Conservation (phyloP, 2,113 vertebrate genomes). For the Antechinus flavipes region DNA sequence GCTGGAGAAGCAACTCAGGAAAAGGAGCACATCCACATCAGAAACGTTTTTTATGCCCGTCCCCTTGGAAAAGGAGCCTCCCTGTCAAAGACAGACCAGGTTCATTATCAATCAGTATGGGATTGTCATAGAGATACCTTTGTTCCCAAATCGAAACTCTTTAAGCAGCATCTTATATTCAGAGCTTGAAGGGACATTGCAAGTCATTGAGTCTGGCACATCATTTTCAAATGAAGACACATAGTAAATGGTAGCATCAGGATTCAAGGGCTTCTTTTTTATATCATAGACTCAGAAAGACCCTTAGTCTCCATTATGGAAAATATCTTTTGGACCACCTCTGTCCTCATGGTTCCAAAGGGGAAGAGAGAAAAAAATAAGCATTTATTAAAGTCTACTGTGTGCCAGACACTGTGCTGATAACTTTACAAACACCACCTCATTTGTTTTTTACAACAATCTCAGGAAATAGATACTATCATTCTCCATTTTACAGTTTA, state of each 20-base stretch:
- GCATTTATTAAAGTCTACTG: background rate
- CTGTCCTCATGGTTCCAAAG: background rate
- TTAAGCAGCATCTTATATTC: background rate
- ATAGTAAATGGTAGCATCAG: background rate
- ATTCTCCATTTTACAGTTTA: background rate
- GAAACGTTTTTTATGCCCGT: constrained; percentile 75
- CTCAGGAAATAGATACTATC: background rate
- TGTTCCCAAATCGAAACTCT: background rate
- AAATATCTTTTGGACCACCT: background rate
- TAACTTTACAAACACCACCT: background rate
- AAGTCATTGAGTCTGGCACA: background rate
- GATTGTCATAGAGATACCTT: background rate
- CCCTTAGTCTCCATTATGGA: background rate
- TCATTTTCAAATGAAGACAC: background rate
- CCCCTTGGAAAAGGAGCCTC: constrained; percentile 70
- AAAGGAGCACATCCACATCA: constrained; percentile 81
- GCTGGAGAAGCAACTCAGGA: constrained; percentile 79
- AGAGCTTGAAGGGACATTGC: background rate
- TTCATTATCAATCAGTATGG: background rate
- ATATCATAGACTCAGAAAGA: background rate
- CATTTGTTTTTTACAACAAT: background rate
- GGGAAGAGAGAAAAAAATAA: background rate
- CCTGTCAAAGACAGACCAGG: constrained; percentile 2
- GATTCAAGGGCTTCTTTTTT: background rate
- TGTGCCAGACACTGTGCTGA: background rate